phyloP scores from a whole-genome alignment of 2,888 invertebrate species.

The Eurytoma adleriae region DNA sequence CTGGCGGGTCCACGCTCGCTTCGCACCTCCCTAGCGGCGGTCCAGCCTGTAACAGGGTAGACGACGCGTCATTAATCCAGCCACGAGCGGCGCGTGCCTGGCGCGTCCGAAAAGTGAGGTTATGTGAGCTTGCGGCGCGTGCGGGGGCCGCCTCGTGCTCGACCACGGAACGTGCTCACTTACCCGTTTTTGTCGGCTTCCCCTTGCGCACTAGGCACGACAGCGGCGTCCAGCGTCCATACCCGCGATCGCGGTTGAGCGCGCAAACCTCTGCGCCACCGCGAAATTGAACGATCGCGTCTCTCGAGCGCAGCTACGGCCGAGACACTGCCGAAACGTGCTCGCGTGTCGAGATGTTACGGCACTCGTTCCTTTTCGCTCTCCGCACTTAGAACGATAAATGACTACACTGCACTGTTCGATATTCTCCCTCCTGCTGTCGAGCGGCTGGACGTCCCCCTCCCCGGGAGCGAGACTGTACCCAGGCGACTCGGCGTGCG shows the following conservation, averaged over 20 bases:
- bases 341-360: no score
- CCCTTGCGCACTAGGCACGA: not conserved
- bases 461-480: not conserved
- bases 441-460: conserved; percentile 1
- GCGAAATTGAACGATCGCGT: not conserved
- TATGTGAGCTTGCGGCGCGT: conserved; percentile 46
- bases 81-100: not conserved
- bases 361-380: not conserved
- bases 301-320: not conserved
- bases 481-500: no score
- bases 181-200: not conserved
- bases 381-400: not conserved
- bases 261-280: not conserved
- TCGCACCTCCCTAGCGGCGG: not conserved
- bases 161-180: not conserved
- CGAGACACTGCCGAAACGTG: no score
- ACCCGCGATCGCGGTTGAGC: not conserved
- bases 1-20: not conserved
- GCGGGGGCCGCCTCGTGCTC: conserved; percentile 43
- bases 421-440: not conserved
- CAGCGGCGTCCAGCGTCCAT: not conserved
- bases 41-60: not conserved
- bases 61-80: not conserved
- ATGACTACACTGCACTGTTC: not conserved
- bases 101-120: conserved; percentile 38